A percentile compares a stretch with the other conserved stretches of the same genome.
Conservation (phyloP, 1,140 invertebrate species). For the Hestina assimilis region DNA sequence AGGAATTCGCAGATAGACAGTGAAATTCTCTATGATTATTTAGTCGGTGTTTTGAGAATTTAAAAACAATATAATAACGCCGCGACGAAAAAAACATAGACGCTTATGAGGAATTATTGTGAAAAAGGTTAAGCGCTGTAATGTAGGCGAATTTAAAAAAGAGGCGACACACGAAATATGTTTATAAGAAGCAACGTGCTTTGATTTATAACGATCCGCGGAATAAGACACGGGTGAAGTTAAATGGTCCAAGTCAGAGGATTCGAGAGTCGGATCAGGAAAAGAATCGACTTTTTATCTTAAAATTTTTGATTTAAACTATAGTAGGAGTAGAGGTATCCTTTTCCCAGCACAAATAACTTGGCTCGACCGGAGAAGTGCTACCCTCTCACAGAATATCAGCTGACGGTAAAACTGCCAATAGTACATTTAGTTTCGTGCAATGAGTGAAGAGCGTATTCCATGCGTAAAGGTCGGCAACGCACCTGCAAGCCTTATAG, state of each 20-base stretch:
- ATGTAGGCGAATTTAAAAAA: slow-evolving; percentile 59
- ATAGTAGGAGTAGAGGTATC: neutral
- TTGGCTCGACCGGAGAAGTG: too few relatives aligned
- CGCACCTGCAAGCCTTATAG: too few relatives aligned
- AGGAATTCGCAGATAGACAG: too few relatives aligned
- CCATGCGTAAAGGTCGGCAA: too few relatives aligned
- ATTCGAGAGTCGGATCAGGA: neutral
- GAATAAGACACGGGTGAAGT: slow-evolving; percentile 38
- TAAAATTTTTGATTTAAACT: neutral
- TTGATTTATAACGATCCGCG: slow-evolving; percentile 67
- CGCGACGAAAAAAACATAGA: neutral
- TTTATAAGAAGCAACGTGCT: slow-evolving; percentile 72
- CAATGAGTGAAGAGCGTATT: too few relatives aligned
- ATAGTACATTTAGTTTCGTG: too few relatives aligned
- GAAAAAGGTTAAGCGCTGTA: slow-evolving; percentile 27
- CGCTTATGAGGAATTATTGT: slow-evolving; percentile 8
- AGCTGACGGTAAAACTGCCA: too few relatives aligned
- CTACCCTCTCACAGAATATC: too few relatives aligned
- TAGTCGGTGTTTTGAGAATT: too few relatives aligned
- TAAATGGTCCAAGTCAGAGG: slow-evolving; percentile 16
- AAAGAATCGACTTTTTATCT: neutral
- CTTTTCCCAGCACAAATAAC: too few relatives aligned
- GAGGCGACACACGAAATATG: slow-evolving; percentile 68
- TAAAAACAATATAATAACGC: neutral
- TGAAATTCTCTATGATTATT: too few relatives aligned